Evolutionary conservation across 2,888 invertebrate species (phyloP), one percentile per base, ranked within the genome.

Genomic region (Omphaloscelis lunosa): DNA sequence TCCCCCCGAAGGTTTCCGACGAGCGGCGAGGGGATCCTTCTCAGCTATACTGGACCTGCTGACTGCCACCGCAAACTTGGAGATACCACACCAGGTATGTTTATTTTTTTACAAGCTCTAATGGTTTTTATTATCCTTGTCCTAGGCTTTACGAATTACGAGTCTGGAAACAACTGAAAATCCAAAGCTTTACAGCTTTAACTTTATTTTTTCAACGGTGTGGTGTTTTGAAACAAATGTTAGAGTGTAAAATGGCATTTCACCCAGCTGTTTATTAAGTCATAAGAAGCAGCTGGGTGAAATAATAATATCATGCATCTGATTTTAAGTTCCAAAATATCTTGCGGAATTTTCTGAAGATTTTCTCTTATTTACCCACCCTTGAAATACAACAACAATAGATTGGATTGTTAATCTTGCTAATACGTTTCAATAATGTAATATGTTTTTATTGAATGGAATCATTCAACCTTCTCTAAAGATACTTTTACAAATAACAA

Each of bases 31-130:
- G 72, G 98, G 98, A 23, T 98, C 98, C 91, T 98, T 98, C 94
- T 98, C 98, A 2, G 98, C 98, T 51, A 98, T 98, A 83, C 97
- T 98, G 79, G 98, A 98, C 91, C 97, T 98, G 97, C 97, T 98
- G 77, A 98, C 98, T 84, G 98, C 98, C 89, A 98, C 98, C 29
- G 97, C 98, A 9, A 97, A 98, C 88, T 92, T 98, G 84, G 98
- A 98, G 88, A 97, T 97, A 86, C 82, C 82, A 6, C 97, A 97
- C 5, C 97, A 97, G 92, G 98, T 97, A 92, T 93, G 95, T 62
- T 34, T 34, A 34, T 34, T 0, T 7, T 45, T n/a, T n/a, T n/a
- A n/a, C n/a, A n/a, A n/a, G n/a, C n/a, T n/a, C n/a, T n/a, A n/a
- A n/a, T n/a, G n/a, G n/a, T n/a, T n/a, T n/a, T n/a, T 59, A 15